Evolutionary conservation across 2,888 invertebrate genomes (phyloP).

Genomic region (Diachrysia chrysitis): DNA sequence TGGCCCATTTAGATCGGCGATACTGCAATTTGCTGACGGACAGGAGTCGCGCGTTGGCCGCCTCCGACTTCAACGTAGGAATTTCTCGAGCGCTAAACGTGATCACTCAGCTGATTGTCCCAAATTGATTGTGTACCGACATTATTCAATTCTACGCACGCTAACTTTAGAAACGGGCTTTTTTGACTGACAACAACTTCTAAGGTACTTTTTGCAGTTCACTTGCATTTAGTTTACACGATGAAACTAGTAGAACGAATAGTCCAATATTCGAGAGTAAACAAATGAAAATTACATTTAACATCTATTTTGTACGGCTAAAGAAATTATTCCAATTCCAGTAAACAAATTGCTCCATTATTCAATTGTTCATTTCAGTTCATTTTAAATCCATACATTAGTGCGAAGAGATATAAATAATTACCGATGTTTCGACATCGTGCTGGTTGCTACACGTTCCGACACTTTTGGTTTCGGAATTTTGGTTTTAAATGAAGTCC

Average conservation of each 20-base stretch:
- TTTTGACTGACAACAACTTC: conserved; percentile 30
- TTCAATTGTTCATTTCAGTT: conserved; percentile 31
- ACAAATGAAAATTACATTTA: conserved; percentile 28
- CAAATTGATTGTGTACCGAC: conserved; percentile 68
- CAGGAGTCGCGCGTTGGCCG: conserved; percentile 75
- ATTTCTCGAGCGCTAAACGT: conserved; percentile 70
- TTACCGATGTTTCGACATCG: conserved; percentile 15
- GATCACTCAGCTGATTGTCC: conserved; percentile 69
- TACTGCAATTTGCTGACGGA: conserved; percentile 81
- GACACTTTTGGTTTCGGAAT: conserved; percentile 36
- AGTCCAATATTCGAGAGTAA: conserved; percentile 2
- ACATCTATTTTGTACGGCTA: conserved; percentile 24
- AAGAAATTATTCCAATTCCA: conserved; percentile 41
- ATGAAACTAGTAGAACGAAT: conserved; percentile 1
- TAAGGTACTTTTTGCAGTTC: conserved; percentile 15
- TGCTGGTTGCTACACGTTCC: conserved; percentile 16
- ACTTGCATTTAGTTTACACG: conserved; percentile 12
- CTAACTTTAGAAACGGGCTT: conserved; percentile 41
- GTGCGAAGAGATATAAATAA: conserved; percentile 38
- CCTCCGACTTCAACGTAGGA: conserved; percentile 76
- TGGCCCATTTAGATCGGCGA: conserved; percentile 85
- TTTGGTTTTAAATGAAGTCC: conserved; percentile 37
- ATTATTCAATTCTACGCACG: conserved; percentile 56
- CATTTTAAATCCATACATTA: conserved; percentile 40
- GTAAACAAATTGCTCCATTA: conserved; percentile 24